A percentile compares a stretch with the other conserved stretches of the same genome.
phyloP scores from a whole-genome alignment of 2,888 invertebrate species.

The Agelastica alni region DNA sequence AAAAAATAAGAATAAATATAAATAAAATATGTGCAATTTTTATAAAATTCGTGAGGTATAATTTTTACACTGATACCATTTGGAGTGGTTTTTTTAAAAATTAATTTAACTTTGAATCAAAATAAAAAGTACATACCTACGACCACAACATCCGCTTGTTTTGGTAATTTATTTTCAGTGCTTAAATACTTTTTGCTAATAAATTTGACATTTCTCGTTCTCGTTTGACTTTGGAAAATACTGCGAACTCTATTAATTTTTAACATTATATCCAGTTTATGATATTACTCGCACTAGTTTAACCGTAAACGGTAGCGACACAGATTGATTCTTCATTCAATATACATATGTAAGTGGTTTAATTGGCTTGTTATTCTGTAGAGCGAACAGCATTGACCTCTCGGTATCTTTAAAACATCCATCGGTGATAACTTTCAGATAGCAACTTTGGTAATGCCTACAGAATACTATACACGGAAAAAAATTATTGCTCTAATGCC shows the following conservation, averaged over 20 bases:
- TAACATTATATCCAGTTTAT: conserved; percentile 3
- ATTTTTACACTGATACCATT: too few relatives aligned
- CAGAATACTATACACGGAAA: conserved; percentile 13
- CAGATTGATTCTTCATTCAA: conserved; percentile 16
- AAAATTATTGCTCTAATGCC: background rate
- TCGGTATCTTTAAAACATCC: conserved; percentile 32
- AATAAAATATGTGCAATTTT: too few relatives aligned
- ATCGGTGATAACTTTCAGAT: conserved; percentile 30
- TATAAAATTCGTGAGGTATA: too few relatives aligned
- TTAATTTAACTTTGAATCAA: background rate
- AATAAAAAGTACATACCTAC: conserved; percentile 35
- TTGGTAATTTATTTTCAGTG: conserved; percentile 34
- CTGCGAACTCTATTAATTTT: conserved; percentile 8
- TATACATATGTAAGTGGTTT: conserved; percentile 15
- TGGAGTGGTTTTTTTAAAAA: too few relatives aligned
- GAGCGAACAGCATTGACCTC: conserved; percentile 50
- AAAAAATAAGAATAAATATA: too few relatives aligned
- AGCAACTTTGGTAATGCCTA: background rate
- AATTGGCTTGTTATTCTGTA: conserved; percentile 43
- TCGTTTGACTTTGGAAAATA: conserved; percentile 7
- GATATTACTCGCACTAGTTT: conserved; percentile 1
- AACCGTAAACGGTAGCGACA: conserved; percentile 3
- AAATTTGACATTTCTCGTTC: conserved; percentile 5
- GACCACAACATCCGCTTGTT: conserved; percentile 41
- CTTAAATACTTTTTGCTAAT: conserved; percentile 28